These are phyloP conservation scores for Aptenodytes forsteri DNA, from an alignment of 2,113 vertebrate genomes.

Conservation along the genomic window DNA sequence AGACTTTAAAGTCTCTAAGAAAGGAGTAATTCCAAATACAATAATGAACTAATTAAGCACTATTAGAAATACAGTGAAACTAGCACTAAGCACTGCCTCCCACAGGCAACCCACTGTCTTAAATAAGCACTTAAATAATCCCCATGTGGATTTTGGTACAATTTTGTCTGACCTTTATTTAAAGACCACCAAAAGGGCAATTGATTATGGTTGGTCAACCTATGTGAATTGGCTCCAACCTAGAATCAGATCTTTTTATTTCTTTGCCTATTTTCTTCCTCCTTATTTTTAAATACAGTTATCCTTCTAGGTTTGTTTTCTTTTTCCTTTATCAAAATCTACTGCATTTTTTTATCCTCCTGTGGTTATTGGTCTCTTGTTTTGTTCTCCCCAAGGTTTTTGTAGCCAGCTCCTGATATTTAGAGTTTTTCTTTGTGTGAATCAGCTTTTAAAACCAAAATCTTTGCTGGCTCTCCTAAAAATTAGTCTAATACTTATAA, in stretches of 20 bases:
- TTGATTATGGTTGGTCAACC: conserved; percentile 18
- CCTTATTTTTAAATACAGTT: not conserved
- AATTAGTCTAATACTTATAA: not conserved
- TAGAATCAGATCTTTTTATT: not conserved
- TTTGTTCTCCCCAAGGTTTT: not conserved
- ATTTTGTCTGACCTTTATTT: conserved; percentile 62
- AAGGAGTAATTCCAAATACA: not conserved
- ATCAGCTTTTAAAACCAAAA: not conserved
- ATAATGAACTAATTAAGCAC: conserved; percentile 55
- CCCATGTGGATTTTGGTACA: conserved; percentile 47
- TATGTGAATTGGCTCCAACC: not conserved
- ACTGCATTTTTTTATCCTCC: not conserved
- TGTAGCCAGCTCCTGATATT: not conserved
- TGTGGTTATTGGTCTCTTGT: not conserved
- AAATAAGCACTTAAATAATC: conserved; percentile 61
- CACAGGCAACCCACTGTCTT: conserved; percentile 33
- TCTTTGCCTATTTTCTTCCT: not conserved
- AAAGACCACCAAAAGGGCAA: conserved; percentile 27
- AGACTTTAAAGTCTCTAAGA: not conserved
- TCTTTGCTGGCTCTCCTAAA: not conserved
- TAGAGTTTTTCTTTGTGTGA: not conserved
- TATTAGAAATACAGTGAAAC: conserved; percentile 30
- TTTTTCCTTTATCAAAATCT: not conserved
- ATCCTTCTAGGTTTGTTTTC: not conserved
- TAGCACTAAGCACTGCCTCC: not conserved